These are phyloP conservation scores for Phalloptychus januarius DNA, from an alignment of 2,797 vertebrate species.

Conservation along the genomic window DNA sequence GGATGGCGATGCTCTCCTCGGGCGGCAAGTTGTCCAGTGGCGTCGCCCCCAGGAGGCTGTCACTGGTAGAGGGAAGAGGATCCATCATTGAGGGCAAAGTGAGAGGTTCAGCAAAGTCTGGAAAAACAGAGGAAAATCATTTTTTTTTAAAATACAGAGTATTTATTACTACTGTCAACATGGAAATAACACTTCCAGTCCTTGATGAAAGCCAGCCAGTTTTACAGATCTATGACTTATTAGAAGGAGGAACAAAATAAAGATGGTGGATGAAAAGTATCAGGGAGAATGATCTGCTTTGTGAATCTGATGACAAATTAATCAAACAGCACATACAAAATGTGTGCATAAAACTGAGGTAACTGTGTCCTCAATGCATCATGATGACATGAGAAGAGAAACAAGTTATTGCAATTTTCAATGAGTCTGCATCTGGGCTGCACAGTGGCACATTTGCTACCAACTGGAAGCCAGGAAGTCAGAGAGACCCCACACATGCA, in stretches of 20 bases:
- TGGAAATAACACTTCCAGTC: not conserved
- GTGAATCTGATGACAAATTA: not conserved
- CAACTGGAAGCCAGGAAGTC: too few species aligned
- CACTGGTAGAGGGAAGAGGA: constrained; percentile 70
- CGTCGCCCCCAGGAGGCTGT: constrained; percentile 69
- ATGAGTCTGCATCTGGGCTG: not conserved
- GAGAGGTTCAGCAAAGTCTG: constrained; percentile 98
- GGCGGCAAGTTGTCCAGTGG: constrained; percentile 89
- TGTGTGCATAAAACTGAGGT: not conserved
- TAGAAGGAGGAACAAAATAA: not conserved
- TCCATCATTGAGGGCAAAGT: constrained; percentile 84
- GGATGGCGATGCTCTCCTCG: constrained; percentile 93
- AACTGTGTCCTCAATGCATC: not conserved
- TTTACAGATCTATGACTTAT: not conserved
- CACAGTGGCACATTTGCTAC: not conserved
- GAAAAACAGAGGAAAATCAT: not conserved
- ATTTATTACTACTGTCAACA: not conserved
- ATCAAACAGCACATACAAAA: not conserved
- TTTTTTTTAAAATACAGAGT: not conserved
- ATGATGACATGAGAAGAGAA: not conserved
- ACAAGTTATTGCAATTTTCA: not conserved
- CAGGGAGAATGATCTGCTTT: not conserved
- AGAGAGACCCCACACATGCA: too few species aligned
- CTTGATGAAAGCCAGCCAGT: not conserved
- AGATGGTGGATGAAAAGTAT: not conserved